Base-by-base conservation (phyloP, 2,888 invertebrate genomes). In the Hyles lineata region DNA sequence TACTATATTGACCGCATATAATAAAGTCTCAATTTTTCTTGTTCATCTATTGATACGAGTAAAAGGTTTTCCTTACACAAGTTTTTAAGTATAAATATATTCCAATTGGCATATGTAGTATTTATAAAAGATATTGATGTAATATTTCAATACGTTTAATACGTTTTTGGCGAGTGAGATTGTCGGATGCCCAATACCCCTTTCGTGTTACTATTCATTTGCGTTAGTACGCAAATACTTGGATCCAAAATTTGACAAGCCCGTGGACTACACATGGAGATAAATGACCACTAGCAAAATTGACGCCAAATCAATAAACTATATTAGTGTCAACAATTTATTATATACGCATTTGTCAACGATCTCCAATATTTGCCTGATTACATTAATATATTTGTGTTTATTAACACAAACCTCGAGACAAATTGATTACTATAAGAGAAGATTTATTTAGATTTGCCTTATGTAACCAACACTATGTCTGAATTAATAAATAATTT, bases 371-470 rank as follows among this genome's bases (percentile, higher is more conserved):
- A 15, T 43, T 63, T 35, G 43, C 35, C 4, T 35, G 19, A 63
- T 6, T 43, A 21, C 5, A 63, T 63, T 11, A 63, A 63, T 63
- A 63, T n/a, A n/a, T n/a, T n/a, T n/a, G n/a, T n/a, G n/a, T 63
- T 63, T 21, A 63, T 63, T 21, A 35, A 21, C 17, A 8, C 35
- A 63, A 43, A 21, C 21, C 15, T 63, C 21, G 43, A 21, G 43
- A 21, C 63, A 43, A 63, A 63, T 63, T 21, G 21, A 63, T 63
- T 43, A 21, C 11, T 43, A 35, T 35, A 9, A 11, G 32, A 35
- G 43, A 63, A 11, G 21, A 63, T 29, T 29, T 60, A 60, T 60
- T 25, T 23, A 25, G 15, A 4, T 15, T 35, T 63, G 2, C 21
- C 5, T 43, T 63, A 63, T 43, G 35, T 21, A 63, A 21, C 4